These are phyloP conservation scores for Tyria jacobaeae DNA, from an alignment of 2,888 invertebrate genomes.

Conservation along the genomic window DNA sequence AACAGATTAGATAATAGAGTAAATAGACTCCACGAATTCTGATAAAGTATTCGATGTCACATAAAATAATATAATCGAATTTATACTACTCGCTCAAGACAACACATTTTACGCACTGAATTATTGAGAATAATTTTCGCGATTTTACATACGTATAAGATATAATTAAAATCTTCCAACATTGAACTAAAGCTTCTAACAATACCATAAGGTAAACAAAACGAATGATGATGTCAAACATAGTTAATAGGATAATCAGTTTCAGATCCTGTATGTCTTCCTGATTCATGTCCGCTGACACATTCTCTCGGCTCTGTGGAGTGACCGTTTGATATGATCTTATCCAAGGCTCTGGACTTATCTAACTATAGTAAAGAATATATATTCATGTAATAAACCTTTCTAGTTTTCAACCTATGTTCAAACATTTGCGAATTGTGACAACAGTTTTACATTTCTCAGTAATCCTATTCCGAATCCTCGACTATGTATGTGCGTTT, in stretches of 20 bases:
- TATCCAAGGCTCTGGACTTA: too few species aligned
- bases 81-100: too few species aligned
- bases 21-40: too few species aligned
- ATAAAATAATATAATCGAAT: too few species aligned
- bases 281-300: slow-evolving; percentile 1
- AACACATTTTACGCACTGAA: too few species aligned
- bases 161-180: too few species aligned
- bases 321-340: slow-evolving; percentile 7
- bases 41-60: too few species aligned
- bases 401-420: neutral
- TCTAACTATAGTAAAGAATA: too few species aligned
- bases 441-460: slow-evolving; percentile 27
- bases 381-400: neutral
- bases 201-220: too few species aligned
- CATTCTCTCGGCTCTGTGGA: slow-evolving; percentile 7
- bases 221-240: neutral
- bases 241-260: neutral
- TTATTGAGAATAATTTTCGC: too few species aligned
- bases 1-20: slow-evolving; percentile 1
- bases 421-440: slow-evolving; percentile 10
- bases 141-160: too few species aligned
- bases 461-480: slow-evolving; percentile 16
- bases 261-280: slow-evolving; percentile 4
- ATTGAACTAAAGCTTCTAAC: too few species aligned
- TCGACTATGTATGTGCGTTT: slow-evolving; percentile 8